These are phyloP conservation scores for Anoplolepis gracilipes DNA, from an alignment of 1,140 invertebrate species.

Conservation along the genomic window DNA sequence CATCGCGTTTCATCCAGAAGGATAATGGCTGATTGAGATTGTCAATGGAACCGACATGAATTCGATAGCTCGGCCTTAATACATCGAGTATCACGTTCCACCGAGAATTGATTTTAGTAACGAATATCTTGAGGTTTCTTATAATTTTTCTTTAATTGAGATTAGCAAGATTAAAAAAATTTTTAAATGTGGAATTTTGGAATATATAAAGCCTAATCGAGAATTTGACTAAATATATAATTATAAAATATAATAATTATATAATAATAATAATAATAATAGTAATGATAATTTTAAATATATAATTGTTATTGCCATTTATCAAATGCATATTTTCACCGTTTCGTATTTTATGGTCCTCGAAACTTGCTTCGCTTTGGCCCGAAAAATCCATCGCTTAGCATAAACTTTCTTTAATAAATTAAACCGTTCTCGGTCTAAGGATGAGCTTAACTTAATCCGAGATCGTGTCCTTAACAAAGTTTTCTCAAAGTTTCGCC, in stretches of 20 bases:
- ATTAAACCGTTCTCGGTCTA: slow-evolving; percentile 40
- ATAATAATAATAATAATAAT: too few relatives aligned
- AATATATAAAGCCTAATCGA: too few relatives aligned
- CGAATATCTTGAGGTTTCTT: background rate
- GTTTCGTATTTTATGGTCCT: background rate
- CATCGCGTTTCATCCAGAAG: slow-evolving; percentile 13
- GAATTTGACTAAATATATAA: too few relatives aligned
- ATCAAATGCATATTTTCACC: background rate
- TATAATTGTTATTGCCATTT: background rate
- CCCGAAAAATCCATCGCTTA: slow-evolving; percentile 6
- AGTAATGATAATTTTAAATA: too few relatives aligned
- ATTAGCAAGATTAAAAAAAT: too few relatives aligned
- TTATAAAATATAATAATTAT: too few relatives aligned
- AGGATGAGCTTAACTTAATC: slow-evolving; percentile 38
- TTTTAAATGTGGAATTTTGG: background rate
- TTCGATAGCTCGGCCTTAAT: slow-evolving; percentile 12
- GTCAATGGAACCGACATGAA: background rate
- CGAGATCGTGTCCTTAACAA: slow-evolving; percentile 13
- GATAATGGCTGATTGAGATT: background rate
- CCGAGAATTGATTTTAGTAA: background rate
- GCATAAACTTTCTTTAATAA: slow-evolving; percentile 36
- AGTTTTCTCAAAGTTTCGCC: slow-evolving; percentile 39
- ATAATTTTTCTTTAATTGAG: background rate
- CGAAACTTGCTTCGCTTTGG: background rate
- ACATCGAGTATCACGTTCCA: background rate